A percentile compares a stretch with the other conserved stretches of the same genome.
Evolutionary conservation across 2,113 vertebrate species (phyloP).

Genomic region (Mesocricetus auratus): DNA sequence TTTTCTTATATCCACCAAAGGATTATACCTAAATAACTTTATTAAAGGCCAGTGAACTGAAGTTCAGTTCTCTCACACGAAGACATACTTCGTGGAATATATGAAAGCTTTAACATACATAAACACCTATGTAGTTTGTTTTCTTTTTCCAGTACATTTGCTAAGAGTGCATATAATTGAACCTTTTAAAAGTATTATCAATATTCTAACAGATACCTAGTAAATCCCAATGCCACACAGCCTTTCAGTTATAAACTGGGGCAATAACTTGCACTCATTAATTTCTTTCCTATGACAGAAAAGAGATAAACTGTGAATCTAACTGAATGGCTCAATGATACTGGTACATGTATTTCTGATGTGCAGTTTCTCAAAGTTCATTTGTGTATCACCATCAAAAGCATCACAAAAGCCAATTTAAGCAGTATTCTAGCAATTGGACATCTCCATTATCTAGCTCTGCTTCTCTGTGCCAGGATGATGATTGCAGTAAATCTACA

Average conservation of each 20-base stretch:
- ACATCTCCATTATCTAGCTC: conserved; percentile 63
- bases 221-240: conserved; percentile 56
- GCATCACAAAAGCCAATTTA: conserved; percentile 27
- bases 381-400: conserved; percentile 50
- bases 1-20: conserved; percentile 64
- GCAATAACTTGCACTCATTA: conserved; percentile 57
- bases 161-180: conserved; percentile 2
- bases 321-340: conserved; percentile 54
- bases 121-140: conserved; percentile 11
- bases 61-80: conserved; percentile 49
- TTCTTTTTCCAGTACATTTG: conserved; percentile 49
- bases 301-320: conserved; percentile 63
- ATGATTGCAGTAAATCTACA: conserved; percentile 47
- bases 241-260: conserved; percentile 59
- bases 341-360: conserved; percentile 32
- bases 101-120: conserved; percentile 59
- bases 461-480: conserved; percentile 36
- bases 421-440: conserved; percentile 38
- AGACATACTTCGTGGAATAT: conserved; percentile 35
- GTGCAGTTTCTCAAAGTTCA: conserved; percentile 31
- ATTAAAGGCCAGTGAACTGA: conserved; percentile 75
- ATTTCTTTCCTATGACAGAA: conserved; percentile 61
- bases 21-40: conserved; percentile 70
- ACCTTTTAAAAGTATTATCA: conserved; percentile 67
- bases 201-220: conserved; percentile 16